Base-by-base conservation (phyloP, 1,140 invertebrate genomes). In the Acromyrmex echinatior region DNA sequence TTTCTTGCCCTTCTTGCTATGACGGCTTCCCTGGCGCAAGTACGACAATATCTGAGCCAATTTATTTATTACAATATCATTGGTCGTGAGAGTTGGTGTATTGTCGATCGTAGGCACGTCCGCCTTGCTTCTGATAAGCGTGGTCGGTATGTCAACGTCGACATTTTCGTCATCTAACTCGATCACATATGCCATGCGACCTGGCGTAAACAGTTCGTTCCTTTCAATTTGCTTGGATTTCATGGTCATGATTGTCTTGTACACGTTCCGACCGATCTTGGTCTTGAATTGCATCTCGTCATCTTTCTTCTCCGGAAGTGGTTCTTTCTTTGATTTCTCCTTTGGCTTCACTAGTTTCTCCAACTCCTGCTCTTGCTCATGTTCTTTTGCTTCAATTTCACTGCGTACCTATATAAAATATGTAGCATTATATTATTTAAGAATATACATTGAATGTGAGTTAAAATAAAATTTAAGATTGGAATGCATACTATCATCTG, bases 161-260 rank as follows among this genome's bases (percentile, higher is more conserved):
- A 97, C 97, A 86, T 97, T 97, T 77, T 99, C 98, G 93, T 99
- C 99, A 86, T 99, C 97, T 84, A 99, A 94, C 92, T 99, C 99
- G 71, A 99, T 98, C 2, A 99, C 97, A 94, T 99, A 99, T 0
- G 99, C 99, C 99, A 99, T 99, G 18, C 99, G 96, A 0, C 99
- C 98, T 0, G 99, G 98, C 5, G 98, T 97, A 96, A 99, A 99
- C n/a, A 99, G 93, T 91, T 99, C 99, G 94, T 99, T 99, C 62
- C 98, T 96, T 60, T 98, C 97, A 66, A 98, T 96, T 80, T 97
- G 96, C 88, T 97, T 97, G 0, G 96, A 97, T 87, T 97, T 96
- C 92, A 97, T 96, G 1, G 96, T 96, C 91, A 96, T 96, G 5
- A 97, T 94, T 4, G 97, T 96, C 92, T 97, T 97, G 92, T 97